A percentile compares a stretch with the other conserved stretches of the same genome.
These are phyloP conservation scores for Mustelus asterias DNA, from an alignment of 2,113 vertebrate genomes.

Conservation along the genomic window DNA sequence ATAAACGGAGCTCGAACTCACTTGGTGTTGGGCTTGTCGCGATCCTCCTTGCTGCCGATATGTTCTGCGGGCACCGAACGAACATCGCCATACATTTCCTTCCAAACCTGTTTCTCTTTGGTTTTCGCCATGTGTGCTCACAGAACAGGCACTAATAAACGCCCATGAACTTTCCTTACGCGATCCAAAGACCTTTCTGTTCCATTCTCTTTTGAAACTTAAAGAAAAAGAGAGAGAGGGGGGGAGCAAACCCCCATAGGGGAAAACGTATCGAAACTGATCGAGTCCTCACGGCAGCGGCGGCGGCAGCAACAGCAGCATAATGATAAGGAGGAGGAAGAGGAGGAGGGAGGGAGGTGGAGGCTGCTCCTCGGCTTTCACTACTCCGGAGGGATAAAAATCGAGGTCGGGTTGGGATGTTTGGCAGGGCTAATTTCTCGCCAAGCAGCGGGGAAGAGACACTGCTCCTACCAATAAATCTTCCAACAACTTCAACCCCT, in stretches of 20 bases:
- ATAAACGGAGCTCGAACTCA: constrained; percentile 7
- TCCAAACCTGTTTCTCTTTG: constrained; percentile 27
- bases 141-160: not conserved
- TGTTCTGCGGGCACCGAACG: not conserved
- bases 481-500: constrained; percentile 1
- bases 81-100: constrained; percentile 24
- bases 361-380: not conserved
- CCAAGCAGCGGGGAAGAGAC: not conserved
- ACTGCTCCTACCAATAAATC: not conserved
- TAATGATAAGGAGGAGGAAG: constrained; percentile 1
- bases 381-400: constrained; percentile 2
- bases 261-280: not conserved
- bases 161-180: not conserved
- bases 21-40: constrained; percentile 20
- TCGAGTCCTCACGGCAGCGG: not conserved
- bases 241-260: not conserved
- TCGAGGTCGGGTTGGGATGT: constrained; percentile 1
- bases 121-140: constrained; percentile 26
- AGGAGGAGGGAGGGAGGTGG: not conserved
- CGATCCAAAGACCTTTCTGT: not conserved
- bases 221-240: not conserved
- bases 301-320: not conserved
- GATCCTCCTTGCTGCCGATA: constrained; percentile 27
- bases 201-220: constrained; percentile 18
- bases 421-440: not conserved